Evolutionary conservation across 2,888 invertebrate genomes (phyloP), one percentile per base, ranked within the genome.

Genomic region (Cryptops parisi): DNA sequence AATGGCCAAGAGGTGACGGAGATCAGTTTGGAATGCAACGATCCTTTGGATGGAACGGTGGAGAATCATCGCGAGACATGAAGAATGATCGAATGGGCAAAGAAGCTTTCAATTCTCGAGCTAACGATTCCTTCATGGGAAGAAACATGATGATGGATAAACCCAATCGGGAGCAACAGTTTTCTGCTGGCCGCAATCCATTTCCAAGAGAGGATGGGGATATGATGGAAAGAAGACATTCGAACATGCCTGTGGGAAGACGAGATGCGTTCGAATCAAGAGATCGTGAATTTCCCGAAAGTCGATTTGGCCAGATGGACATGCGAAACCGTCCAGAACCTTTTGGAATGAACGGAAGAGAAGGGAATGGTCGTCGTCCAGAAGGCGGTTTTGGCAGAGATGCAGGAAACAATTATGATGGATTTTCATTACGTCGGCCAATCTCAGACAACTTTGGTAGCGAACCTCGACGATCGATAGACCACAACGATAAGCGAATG

Each of bases 401-500:
- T 48, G 21, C 22, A 2, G 33, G 27, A 38, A 38, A 38, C 33
- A 38, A 48, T 15, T 5, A 38, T 19, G 38, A 38, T 22, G 48
- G 38, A 1, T 15, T 15, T 9, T 15, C 33, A 33, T 33, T 33
- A 6, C 33, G 33, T 15, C 33, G 33, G 6, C 15, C 33, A 4
- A 41, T 40, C 1, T 17, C 23, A 3, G 50, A 50, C 27, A 41
- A 50, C 21, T 50, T 50, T 41, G 50, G 40, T n/a, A 41, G 6
- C 1, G 41, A 22, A 1, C 24, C 40, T 6, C 22, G 50, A 5
- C 1, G 52, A 52, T 9, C 21, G n/a, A 52, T 52, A 45, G 52
- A 52, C 22, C n/a, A n/a, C n/a, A 52, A 19, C 22, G 52, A 52
- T 45, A 52, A 27, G 17, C 25, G 51, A 23, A 21, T 23, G 9